These are phyloP conservation scores for Merluccius polli DNA, from an alignment of 2,797 vertebrate genomes.

Conservation along the genomic window DNA sequence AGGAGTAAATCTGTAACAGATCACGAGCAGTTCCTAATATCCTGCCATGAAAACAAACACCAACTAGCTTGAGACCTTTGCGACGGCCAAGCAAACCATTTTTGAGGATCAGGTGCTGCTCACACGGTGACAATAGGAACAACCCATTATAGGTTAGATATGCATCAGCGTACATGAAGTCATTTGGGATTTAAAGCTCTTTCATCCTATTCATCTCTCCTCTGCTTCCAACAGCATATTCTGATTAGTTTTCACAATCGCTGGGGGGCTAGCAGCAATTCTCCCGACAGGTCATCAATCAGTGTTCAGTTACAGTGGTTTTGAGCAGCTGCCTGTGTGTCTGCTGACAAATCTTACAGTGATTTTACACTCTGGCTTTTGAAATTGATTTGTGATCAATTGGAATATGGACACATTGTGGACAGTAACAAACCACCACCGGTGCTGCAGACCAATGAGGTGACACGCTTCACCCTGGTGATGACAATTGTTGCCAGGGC, in stretches of 20 bases:
- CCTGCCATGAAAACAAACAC: constrained; percentile 17
- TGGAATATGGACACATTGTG: not conserved
- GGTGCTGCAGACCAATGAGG: not conserved
- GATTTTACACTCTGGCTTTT: not conserved
- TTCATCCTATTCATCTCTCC: constrained; percentile 19
- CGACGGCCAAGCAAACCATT: not conserved
- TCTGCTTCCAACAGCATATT: not conserved
- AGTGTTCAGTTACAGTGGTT: not conserved
- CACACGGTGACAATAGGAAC: not conserved
- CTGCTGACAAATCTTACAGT: not conserved
- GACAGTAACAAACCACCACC: not conserved
- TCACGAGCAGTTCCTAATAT: constrained; percentile 25
- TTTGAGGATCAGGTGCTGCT: not conserved
- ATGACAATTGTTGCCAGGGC: not conserved
- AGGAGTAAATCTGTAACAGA: constrained; percentile 13
- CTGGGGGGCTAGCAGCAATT: not conserved
- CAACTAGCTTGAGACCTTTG: not conserved
- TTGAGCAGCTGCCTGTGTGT: not conserved
- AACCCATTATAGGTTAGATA: constrained; percentile 20
- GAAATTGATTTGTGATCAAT: not conserved
- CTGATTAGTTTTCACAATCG: not conserved
- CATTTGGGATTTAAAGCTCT: constrained; percentile 31
- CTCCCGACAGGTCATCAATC: not conserved
- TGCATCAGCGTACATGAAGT: constrained; percentile 27
- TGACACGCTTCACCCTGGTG: not conserved